Evolutionary conservation across 2,113 vertebrate genomes (phyloP), one percentile per base, ranked within the genome.

Genomic region (Xenopus tropicalis): DNA sequence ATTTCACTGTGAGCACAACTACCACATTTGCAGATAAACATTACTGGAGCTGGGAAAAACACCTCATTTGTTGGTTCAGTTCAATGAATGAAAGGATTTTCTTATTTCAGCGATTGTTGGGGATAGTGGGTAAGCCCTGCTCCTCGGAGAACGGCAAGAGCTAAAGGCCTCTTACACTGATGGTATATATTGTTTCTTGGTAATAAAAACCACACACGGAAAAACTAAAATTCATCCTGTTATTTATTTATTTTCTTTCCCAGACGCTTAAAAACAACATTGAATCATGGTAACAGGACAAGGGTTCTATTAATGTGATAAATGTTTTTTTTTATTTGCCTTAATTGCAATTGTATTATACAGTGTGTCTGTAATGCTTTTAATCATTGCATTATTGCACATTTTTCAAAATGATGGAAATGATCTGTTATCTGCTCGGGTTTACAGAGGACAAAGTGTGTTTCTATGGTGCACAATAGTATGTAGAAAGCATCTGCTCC

Each of bases 31-130:
- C 48, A 74, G 64, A 67, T 74, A 75, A 75, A 75, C 43, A 48
- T 20, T 56, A 69, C 46, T 57, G 61, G 61, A 14, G 13, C 58
- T 61, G 42, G 37, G 48, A 48, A 43, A 74, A 74, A 57, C 21
- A 56, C 24, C 65, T 69, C 22, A 61, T 69, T 69, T 75, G 65
- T 75, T n/a, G 29, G 57, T 61, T 75, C 68, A 68, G 56, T 75
- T 68, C 69, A 68, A 68, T 69, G 24, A 73, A 58, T 48, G 14
- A 48, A 17, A 48, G 46, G 16, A 14, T 48, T 48, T 48, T 48
- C 46, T 13, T 58, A 48, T 48, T 48, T 48, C 16, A 13, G 46
- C 12, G 14, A 48, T 3, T 48, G 12, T 16, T 48, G 13, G 46
- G 14, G 16, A 48, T 48, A 14, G 3, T 17, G 46, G 16, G 24